A percentile compares a stretch with the other conserved stretches of the same genome.
Conservation (phyloP, 2,888 invertebrate genomes). For the Phymatocera aterrima region DNA sequence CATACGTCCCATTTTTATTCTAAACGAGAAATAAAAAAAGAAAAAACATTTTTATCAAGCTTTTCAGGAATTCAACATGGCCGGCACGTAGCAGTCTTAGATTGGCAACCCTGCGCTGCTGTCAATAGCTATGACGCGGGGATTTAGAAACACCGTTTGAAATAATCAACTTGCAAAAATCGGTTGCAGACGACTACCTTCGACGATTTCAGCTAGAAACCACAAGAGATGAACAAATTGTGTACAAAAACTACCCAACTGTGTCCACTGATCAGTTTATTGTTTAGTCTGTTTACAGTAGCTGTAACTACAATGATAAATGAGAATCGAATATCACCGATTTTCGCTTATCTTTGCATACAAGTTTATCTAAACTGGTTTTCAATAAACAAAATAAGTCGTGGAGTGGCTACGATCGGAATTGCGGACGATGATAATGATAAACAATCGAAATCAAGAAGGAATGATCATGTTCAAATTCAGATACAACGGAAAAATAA, state of each 20-base stretch:
- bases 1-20: conserved; percentile 7
- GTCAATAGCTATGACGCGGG: background rate
- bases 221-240: background rate
- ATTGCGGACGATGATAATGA: conserved; percentile 46
- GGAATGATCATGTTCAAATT: conserved; percentile 36
- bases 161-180: too few relatives aligned
- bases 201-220: background rate
- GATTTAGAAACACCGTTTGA: background rate
- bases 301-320: conserved; percentile 60
- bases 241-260: conserved; percentile 47
- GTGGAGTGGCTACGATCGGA: conserved; percentile 54
- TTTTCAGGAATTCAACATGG: conserved; percentile 32
- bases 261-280: conserved; percentile 60
- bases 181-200: too few relatives aligned
- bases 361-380: conserved; percentile 69
- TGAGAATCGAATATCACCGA: conserved; percentile 56
- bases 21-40: background rate
- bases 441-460: background rate
- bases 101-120: background rate
- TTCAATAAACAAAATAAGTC: conserved; percentile 60
- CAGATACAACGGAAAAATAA: background rate
- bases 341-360: conserved; percentile 61
- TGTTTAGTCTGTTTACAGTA: conserved; percentile 60
- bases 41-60: background rate
- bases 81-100: conserved; percentile 14